Percentiles rank a stretch among this genome's conserved stretches.
Evolutionary conservation across 2,888 invertebrate genomes (phyloP).

Genomic region (Euzophera pinguis): DNA sequence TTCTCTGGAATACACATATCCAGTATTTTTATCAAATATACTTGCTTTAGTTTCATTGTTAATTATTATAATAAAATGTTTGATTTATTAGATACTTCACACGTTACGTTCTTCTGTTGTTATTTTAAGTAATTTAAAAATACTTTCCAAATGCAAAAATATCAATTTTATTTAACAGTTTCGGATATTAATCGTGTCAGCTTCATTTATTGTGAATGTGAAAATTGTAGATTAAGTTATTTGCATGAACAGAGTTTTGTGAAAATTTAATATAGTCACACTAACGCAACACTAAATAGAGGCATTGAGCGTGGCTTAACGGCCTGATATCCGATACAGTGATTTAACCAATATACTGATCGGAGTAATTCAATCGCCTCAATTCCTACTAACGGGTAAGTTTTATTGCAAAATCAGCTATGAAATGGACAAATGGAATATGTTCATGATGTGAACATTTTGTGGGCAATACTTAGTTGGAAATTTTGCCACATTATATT

Average conservation of each 20-base stretch:
- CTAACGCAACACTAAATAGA: neutral
- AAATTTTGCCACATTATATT: neutral
- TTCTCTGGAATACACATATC: conserved; percentile 19
- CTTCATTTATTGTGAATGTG: no score
- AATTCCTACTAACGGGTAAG: conserved; percentile 16
- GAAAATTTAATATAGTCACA: neutral
- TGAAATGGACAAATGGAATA: neutral
- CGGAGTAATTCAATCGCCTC: conserved; percentile 17
- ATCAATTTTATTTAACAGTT: no score
- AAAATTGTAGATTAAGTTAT: no score
- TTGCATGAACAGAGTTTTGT: neutral
- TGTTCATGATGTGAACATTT: neutral
- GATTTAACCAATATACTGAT: conserved; percentile 13
- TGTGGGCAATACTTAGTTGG: neutral
- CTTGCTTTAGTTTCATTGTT: neutral
- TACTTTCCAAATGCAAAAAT: no score
- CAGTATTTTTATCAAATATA: conserved; percentile 4
- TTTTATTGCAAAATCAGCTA: conserved; percentile 14
- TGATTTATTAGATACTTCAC: no score
- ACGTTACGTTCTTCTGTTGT: no score
- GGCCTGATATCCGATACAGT: conserved; percentile 3
- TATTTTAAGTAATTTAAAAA: no score
- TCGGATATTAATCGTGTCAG: no score
- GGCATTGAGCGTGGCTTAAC: neutral
- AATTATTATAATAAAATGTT: neutral